Percentiles rank a stretch among this genome's conserved stretches.
These are phyloP conservation scores for Corydoras sp. DNA, from an alignment of 2,113 vertebrate genomes.

Conservation along the genomic window DNA sequence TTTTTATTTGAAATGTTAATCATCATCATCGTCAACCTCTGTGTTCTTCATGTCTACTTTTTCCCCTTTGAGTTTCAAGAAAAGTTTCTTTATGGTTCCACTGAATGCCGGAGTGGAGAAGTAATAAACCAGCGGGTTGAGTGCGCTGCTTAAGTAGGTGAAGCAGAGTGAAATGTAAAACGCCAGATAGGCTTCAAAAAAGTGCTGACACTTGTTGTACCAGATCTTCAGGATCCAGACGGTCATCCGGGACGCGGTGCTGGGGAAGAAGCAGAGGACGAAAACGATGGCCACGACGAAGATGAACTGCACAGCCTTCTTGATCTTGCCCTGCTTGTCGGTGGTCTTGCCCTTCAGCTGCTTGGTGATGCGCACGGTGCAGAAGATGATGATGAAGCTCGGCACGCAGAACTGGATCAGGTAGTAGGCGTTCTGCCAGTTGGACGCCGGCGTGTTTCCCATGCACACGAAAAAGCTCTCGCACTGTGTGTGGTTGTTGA, in stretches of 20 bases:
- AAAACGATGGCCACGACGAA: constrained; percentile 65
- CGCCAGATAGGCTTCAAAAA: constrained; percentile 56
- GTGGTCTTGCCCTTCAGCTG: constrained; percentile 15
- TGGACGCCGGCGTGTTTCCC: constrained; percentile 56
- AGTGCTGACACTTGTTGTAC: constrained; percentile 59
- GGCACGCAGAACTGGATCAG: constrained; percentile 64
- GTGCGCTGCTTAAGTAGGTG: constrained; percentile 72
- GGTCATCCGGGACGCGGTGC: constrained; percentile 59
- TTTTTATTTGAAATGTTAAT: too few species aligned
- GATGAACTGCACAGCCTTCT: constrained; percentile 64
- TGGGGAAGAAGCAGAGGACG: constrained; percentile 67
- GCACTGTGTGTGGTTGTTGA: constrained; percentile 46
- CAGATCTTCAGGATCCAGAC: constrained; percentile 50
- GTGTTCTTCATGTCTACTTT: not conserved
- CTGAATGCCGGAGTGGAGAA: constrained; percentile 68
- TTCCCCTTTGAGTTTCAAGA: constrained; percentile 51
- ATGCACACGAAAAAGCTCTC: too few species aligned
- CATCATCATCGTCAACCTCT: too few species aligned
- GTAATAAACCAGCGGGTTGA: constrained; percentile 71
- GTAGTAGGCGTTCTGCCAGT: constrained; percentile 69
- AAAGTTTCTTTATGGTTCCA: constrained; percentile 52
- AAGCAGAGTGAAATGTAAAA: constrained; percentile 67
- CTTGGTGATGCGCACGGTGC: constrained; percentile 61
- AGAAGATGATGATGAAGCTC: constrained; percentile 59
- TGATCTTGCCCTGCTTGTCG: constrained; percentile 63